These are phyloP conservation scores for Tetraodon nigroviridis DNA, from an alignment of 2,113 vertebrate genomes.

Conservation along the genomic window DNA sequence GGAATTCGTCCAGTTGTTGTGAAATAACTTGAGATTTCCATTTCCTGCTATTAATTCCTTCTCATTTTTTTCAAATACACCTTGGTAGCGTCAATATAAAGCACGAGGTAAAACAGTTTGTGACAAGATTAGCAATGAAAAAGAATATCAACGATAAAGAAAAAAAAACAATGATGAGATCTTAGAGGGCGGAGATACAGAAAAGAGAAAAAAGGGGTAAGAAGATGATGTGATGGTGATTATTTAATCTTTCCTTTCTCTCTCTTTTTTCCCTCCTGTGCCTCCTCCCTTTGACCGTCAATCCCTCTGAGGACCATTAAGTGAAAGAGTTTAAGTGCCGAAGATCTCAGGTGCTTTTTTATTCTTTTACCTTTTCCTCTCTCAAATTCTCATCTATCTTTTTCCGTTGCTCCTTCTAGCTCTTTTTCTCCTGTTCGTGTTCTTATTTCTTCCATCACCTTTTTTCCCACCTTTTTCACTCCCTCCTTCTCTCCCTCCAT, in stretches of 20 bases:
- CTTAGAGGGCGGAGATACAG: slow-evolving; percentile 67
- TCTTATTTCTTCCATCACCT: slow-evolving; percentile 25
- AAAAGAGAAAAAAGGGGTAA: slow-evolving; percentile 83
- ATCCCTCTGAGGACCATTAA: slow-evolving; percentile 89
- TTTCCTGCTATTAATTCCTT: too few species aligned
- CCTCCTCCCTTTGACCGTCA: slow-evolving; percentile 62
- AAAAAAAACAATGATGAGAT: slow-evolving; percentile 22
- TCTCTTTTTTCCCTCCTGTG: slow-evolving; percentile 66
- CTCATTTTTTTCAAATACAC: too few species aligned
- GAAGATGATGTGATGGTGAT: slow-evolving; percentile 79
- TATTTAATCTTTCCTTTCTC: slow-evolving; percentile 94
- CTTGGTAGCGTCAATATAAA: too few species aligned
- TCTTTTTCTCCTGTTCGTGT: slow-evolving; percentile 16
- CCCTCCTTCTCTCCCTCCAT: slow-evolving; percentile 49
- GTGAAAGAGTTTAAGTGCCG: slow-evolving; percentile 82
- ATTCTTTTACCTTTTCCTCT: slow-evolving; percentile 28
- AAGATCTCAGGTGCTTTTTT: slow-evolving; percentile 68
- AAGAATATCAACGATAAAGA: slow-evolving; percentile 21
- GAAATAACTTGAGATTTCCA: slow-evolving; percentile 39
- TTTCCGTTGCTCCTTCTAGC: slow-evolving; percentile 35
- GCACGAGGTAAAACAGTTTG: not conserved
- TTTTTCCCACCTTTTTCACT: slow-evolving; percentile 9
- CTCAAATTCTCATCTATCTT: slow-evolving; percentile 50
- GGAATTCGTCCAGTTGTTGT: slow-evolving; percentile 4
- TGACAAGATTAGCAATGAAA: slow-evolving; percentile 2